These are phyloP conservation scores for Protonibea diacanthus DNA, from an alignment of 2,797 vertebrate genomes.

Conservation along the genomic window DNA sequence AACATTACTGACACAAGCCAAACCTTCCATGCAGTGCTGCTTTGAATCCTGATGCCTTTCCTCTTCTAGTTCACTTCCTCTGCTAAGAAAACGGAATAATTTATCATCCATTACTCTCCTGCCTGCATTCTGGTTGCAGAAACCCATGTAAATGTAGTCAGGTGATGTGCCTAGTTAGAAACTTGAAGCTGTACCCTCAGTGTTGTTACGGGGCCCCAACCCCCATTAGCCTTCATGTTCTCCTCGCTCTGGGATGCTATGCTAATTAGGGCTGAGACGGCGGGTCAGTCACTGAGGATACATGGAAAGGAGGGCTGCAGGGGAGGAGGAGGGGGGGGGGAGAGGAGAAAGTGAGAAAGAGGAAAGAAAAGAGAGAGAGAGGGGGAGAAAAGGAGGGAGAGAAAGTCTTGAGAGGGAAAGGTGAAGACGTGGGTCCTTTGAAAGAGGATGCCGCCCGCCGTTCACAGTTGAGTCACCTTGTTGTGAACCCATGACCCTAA, in stretches of 20 bases:
- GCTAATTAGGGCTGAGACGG: slow-evolving; percentile 82
- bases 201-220: slow-evolving; percentile 70
- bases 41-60: slow-evolving; percentile 59
- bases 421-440: slow-evolving; percentile 78
- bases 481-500: slow-evolving; percentile 84
- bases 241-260: slow-evolving; percentile 80
- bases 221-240: slow-evolving; percentile 80
- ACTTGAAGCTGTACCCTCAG: slow-evolving; percentile 73
- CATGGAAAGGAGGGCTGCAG: slow-evolving; percentile 44
- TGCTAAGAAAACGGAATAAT: slow-evolving; percentile 57
- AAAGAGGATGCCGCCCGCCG: slow-evolving; percentile 80
- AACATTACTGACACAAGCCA: slow-evolving; percentile 45
- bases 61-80: slow-evolving; percentile 51
- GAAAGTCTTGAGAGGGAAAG: slow-evolving; percentile 70
- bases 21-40: slow-evolving; percentile 44
- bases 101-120: slow-evolving; percentile 69
- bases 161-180: slow-evolving; percentile 73
- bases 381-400: slow-evolving; percentile 30
- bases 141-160: slow-evolving; percentile 72
- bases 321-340: slow-evolving; percentile 16
- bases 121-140: slow-evolving; percentile 54
- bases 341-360: slow-evolving; percentile 31
- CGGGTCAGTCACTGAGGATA: slow-evolving; percentile 73
- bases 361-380: slow-evolving; percentile 47
- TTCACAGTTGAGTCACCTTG: slow-evolving; percentile 86